phyloP scores from a whole-genome alignment of 2,113 vertebrate genomes.

The Tragelaphus scriptus region DNA sequence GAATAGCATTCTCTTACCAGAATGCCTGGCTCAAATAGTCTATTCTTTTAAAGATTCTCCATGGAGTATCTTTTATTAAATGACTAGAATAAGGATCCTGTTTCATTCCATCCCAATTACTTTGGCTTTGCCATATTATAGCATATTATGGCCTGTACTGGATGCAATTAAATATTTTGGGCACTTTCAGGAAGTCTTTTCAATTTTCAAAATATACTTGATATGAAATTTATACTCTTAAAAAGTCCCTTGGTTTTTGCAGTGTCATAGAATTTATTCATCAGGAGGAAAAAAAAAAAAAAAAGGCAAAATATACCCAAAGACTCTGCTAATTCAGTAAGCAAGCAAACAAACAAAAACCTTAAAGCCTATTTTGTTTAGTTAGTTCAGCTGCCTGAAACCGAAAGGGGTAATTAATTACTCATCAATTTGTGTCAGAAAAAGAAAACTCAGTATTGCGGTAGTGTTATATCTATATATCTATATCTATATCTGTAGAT shows the following conservation, averaged over 20 bases:
- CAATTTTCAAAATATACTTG: not conserved
- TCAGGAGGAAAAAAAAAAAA: not conserved
- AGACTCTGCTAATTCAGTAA: not conserved
- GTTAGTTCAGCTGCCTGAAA: not conserved
- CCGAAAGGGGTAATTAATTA: not conserved
- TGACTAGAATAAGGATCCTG: not conserved
- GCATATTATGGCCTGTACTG: not conserved
- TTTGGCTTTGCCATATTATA: not conserved
- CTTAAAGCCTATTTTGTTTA: slow-evolving; percentile 21
- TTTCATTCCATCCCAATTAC: not conserved
- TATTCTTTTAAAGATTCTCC: not conserved
- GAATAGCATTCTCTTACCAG: not conserved
- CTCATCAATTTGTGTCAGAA: slow-evolving; percentile 7
- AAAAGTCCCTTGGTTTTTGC: not conserved
- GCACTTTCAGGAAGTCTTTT: slow-evolving; percentile 11
- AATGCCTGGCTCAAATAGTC: not conserved
- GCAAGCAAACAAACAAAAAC: not conserved
- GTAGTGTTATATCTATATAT: not conserved
- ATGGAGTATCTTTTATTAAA: not conserved
- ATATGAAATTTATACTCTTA: not conserved
- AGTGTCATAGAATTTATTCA: not conserved
- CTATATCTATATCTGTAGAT: not conserved
- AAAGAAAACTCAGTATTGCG: not conserved
- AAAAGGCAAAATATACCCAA: not conserved
- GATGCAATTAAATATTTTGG: not conserved